These are phyloP conservation scores for Anser cygnoides DNA, from an alignment of 2,113 vertebrate genomes.

Conservation along the genomic window DNA sequence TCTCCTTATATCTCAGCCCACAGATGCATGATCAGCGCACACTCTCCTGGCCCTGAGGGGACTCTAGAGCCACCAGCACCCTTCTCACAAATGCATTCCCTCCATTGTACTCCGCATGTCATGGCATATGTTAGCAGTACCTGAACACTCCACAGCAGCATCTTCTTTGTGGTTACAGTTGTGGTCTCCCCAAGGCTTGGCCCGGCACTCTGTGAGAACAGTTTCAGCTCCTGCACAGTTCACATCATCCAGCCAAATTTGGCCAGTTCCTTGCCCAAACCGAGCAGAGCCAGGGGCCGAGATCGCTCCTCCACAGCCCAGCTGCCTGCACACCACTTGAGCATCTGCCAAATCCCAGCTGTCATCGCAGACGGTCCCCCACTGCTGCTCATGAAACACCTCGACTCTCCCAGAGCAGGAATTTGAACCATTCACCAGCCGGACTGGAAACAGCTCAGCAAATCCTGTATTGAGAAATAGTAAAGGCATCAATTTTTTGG, in stretches of 20 bases:
- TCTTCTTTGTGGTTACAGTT: not conserved
- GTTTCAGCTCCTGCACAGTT: not conserved
- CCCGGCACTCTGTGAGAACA: fast-evolving
- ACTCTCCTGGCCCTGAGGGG: not conserved
- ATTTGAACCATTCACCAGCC: not conserved
- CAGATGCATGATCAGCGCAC: not conserved
- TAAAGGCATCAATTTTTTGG: not conserved
- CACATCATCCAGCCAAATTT: not conserved
- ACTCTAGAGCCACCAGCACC: not conserved
- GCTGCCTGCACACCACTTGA: slow-evolving; percentile 85
- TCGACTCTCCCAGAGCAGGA: slow-evolving; percentile 54
- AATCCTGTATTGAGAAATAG: not conserved
- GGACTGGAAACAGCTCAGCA: not conserved
- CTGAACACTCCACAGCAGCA: not conserved
- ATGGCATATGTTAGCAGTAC: not conserved
- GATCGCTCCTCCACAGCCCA: slow-evolving; percentile 79
- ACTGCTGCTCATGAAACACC: slow-evolving; percentile 84
- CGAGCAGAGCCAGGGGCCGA: not conserved
- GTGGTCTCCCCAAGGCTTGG: not conserved
- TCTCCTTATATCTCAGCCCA: not conserved
- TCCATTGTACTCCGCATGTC: no score
- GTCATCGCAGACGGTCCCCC: slow-evolving; percentile 90
- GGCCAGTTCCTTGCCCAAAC: not conserved
- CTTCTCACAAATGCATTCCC: not conserved
- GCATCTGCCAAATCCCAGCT: slow-evolving; percentile 86